A percentile compares a stretch with the other conserved stretches of the same genome.
Conservation (phyloP, 2,888 invertebrate genomes). For the Selenia dentaria region DNA sequence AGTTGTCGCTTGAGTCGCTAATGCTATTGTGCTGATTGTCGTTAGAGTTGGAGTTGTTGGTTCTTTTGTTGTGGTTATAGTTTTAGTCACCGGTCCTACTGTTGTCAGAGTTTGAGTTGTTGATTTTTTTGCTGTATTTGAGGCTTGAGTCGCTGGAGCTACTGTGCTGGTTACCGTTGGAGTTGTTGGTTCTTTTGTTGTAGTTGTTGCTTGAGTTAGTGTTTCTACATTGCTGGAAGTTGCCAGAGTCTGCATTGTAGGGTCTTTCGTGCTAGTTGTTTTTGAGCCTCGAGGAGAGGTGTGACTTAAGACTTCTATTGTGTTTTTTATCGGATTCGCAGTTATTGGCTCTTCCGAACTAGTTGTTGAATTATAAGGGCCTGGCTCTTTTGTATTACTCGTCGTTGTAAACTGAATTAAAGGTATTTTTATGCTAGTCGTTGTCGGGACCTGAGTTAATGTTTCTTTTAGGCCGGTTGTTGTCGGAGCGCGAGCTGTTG, state of each 20-base stretch:
- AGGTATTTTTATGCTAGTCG: background rate
- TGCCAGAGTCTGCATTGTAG: background rate
- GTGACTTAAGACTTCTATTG: background rate
- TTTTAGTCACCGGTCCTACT: too few species aligned
- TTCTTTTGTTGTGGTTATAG: background rate
- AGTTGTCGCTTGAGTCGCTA: background rate
- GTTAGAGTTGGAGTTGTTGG: slow-evolving; percentile 8
- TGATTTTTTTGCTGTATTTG: too few species aligned
- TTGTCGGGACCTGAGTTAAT: background rate
- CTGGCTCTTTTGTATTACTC: background rate
- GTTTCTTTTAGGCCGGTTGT: background rate
- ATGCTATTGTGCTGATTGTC: background rate
- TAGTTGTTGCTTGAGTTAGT: background rate
- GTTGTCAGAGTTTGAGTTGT: background rate
- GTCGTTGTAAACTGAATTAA: background rate
- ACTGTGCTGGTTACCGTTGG: too few species aligned
- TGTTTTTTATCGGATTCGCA: background rate
- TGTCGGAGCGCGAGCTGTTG: background rate
- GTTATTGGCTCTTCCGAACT: background rate
- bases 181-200: background rate
- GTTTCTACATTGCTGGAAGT: background rate
- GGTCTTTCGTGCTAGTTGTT: background rate
- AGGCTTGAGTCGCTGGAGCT: too few species aligned
- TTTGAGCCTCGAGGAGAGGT: background rate
- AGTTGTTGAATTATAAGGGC: background rate